Percentiles rank a stretch among this genome's conserved stretches.
Evolutionary conservation across 2,113 vertebrate species (phyloP).

Genomic region (Regulus satrapa): DNA sequence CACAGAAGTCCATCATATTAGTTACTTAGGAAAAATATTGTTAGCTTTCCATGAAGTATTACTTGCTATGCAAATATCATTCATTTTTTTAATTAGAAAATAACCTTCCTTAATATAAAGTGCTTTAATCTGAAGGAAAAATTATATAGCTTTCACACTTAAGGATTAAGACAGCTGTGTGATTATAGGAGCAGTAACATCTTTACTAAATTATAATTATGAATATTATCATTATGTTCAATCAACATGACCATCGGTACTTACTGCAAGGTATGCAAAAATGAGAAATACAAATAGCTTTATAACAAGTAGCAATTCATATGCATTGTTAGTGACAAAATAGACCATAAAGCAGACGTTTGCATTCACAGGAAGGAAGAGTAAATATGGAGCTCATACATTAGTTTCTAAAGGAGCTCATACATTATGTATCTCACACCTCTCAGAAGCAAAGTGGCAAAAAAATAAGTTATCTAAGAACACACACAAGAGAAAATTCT

Average conservation of each 20-base stretch:
- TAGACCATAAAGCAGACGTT: neutral
- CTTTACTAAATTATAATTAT: neutral
- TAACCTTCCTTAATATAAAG: neutral
- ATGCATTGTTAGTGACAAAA: conserved; percentile 13
- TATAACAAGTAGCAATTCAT: neutral
- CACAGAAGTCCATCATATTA: neutral
- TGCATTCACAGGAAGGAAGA: neutral
- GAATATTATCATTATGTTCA: neutral
- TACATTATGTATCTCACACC: neutral
- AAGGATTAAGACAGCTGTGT: neutral
- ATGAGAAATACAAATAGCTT: neutral
- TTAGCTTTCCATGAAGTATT: neutral
- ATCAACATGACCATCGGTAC: neutral
- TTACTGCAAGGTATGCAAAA: neutral
- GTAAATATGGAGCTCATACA: neutral
- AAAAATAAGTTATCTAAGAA: neutral
- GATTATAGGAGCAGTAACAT: neutral
- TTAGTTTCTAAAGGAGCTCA: neutral
- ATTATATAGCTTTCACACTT: neutral
- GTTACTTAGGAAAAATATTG: neutral
- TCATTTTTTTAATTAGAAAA: neutral
- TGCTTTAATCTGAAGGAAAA: neutral
- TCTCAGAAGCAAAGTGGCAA: neutral
- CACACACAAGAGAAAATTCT: neutral
- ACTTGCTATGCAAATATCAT: neutral